Percentiles rank a stretch among this genome's conserved stretches.
Evolutionary conservation across 1,140 invertebrate species (phyloP).

Genomic region (Reticulitermes speratus): DNA sequence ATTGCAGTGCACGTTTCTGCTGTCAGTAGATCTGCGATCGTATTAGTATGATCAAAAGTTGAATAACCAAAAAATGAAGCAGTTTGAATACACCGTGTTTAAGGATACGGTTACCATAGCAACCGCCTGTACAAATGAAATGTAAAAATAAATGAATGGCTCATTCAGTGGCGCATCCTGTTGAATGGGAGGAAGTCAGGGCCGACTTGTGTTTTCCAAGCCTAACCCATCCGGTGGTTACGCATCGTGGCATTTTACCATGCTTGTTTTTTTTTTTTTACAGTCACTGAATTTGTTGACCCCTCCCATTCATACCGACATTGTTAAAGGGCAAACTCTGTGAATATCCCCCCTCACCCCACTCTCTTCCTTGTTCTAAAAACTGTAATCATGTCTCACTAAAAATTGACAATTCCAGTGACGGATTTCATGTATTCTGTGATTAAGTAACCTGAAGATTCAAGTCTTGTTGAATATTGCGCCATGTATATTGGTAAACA

Average conservation of each 20-base stretch:
- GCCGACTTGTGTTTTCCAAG: not conserved
- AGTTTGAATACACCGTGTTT: too few species aligned
- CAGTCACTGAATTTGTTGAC: not conserved
- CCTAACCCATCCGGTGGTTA: slow-evolving; percentile 13
- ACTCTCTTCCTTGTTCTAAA: not conserved
- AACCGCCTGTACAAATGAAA: not conserved
- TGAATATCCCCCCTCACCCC: not conserved
- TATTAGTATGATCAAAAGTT: too few species aligned
- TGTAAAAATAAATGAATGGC: slow-evolving; percentile 1
- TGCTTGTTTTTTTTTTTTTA: not conserved
- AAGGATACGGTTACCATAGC: too few species aligned
- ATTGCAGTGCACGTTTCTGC: too few species aligned
- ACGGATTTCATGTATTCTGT: not conserved
- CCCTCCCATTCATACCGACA: slow-evolving; percentile 6
- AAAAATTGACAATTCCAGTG: slow-evolving; percentile 3
- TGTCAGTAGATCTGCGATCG: too few species aligned
- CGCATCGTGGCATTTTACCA: not conserved
- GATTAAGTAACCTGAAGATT: too few species aligned
- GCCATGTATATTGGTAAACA: not conserved
- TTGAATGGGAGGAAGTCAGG: slow-evolving; percentile 9
- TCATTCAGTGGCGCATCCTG: not conserved
- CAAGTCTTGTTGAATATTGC: too few species aligned
- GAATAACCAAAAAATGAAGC: too few species aligned
- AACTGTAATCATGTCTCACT: slow-evolving; percentile 11
- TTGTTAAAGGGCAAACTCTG: not conserved